phyloP scores from a whole-genome alignment of 2,113 vertebrate species.

The Microtus ochrogaster region DNA sequence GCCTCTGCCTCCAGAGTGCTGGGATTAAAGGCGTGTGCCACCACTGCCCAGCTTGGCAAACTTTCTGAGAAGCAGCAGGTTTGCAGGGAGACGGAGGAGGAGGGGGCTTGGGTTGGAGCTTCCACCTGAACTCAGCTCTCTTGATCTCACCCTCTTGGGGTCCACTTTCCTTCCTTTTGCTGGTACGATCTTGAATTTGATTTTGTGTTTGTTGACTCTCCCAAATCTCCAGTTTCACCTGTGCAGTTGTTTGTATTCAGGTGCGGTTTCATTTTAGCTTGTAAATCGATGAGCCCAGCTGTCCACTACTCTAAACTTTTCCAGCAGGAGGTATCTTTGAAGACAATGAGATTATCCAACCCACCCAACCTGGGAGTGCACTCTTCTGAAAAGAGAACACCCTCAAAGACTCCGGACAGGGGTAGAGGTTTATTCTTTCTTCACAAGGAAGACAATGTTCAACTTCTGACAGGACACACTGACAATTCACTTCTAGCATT shows the following conservation, averaged over 20 bases:
- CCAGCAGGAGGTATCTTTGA: not conserved
- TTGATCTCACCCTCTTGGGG: not conserved
- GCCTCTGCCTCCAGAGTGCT: too few species aligned
- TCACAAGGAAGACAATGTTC: not conserved
- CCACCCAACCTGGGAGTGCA: not conserved
- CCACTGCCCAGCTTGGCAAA: too few species aligned
- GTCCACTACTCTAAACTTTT: not conserved
- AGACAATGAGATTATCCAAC: not conserved
- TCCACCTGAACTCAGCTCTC: not conserved
- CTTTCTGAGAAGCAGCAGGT: too few species aligned
- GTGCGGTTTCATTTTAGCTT: not conserved
- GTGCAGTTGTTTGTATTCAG: not conserved
- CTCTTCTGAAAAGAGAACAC: not conserved
- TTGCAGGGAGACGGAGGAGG: too few species aligned
- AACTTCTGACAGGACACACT: not conserved
- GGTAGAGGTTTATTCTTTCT: not conserved
- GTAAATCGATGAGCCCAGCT: not conserved
- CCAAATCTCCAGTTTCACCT: not conserved
- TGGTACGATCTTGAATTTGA: not conserved
- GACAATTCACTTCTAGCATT: not conserved
- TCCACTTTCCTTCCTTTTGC: not conserved
- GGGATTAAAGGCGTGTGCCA: too few species aligned
- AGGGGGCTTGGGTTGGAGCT: too few species aligned
- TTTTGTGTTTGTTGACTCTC: not conserved
- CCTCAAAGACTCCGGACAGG: not conserved